These are phyloP conservation scores for Ptyas mucosa DNA, from an alignment of 2,113 vertebrate species.

Conservation along the genomic window DNA sequence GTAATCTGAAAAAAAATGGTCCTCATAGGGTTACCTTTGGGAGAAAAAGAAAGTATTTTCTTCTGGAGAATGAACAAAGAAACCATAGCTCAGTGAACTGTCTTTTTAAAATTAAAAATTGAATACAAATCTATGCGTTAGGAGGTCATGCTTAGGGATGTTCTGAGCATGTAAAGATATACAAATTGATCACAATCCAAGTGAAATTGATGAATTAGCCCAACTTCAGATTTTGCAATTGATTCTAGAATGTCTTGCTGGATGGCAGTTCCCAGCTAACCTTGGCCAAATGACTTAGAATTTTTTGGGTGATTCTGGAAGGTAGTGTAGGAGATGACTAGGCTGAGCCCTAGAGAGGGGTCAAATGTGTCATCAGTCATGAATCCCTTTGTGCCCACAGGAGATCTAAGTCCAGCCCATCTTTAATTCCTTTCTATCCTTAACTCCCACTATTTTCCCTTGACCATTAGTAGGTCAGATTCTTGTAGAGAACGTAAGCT, in stretches of 20 bases:
- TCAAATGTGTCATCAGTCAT: too few species aligned
- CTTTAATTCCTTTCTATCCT: too few species aligned
- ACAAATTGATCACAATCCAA: not conserved
- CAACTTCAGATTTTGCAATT: not conserved
- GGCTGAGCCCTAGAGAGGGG: too few species aligned
- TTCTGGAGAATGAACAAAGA: not conserved
- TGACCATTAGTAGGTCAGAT: too few species aligned
- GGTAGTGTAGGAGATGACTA: too few species aligned
- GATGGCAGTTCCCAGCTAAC: not conserved
- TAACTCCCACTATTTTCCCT: too few species aligned
- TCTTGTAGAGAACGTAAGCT: too few species aligned
- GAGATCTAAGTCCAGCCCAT: too few species aligned
- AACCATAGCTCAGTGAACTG: not conserved
- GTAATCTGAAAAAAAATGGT: not conserved
- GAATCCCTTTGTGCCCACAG: too few species aligned
- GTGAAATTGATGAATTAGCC: not conserved
- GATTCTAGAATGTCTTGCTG: not conserved
- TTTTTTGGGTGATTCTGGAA: not conserved
- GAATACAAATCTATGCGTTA: not conserved
- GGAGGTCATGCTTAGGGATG: not conserved
- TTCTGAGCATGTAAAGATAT: not conserved
- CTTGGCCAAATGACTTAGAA: not conserved
- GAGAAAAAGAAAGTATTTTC: not conserved
- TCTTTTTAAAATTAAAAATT: not conserved
- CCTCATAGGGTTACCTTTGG: not conserved